Evolutionary conservation across 2,888 invertebrate genomes (phyloP).

Genomic region (Macrosiphum euphorbiae): DNA sequence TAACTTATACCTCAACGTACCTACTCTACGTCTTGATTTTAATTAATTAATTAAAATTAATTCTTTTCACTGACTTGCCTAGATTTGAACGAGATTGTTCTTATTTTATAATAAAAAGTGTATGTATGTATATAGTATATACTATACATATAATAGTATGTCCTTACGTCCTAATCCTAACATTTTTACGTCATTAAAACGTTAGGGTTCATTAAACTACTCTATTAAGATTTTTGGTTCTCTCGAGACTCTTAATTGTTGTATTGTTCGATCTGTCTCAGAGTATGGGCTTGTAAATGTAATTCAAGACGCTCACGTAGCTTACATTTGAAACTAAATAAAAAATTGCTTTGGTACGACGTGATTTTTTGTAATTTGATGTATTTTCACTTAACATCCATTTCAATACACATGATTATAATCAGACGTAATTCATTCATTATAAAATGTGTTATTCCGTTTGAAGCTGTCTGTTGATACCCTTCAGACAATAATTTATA

Average conservation of each 20-base stretch:
- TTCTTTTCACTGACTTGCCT: not conserved
- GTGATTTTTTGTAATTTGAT: not conserved
- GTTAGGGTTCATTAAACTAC: not conserved
- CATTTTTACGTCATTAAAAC: not conserved
- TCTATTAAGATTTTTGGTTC: not conserved
- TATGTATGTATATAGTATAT: not conserved
- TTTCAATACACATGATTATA: not conserved
- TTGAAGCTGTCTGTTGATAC: not conserved
- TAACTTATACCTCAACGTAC: too few species aligned
- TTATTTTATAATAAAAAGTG: not conserved
- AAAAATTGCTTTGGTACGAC: not conserved
- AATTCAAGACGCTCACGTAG: not conserved
- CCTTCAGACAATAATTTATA: not conserved
- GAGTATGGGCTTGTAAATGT: not conserved
- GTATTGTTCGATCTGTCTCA: not conserved
- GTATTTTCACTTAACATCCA: not conserved
- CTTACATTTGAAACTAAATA: not conserved
- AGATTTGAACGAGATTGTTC: not conserved
- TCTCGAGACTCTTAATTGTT: not conserved
- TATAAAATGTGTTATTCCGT: not conserved
- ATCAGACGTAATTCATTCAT: not conserved
- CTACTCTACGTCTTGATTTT: too few species aligned
- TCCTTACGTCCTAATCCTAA: not conserved
- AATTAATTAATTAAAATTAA: too few species aligned
- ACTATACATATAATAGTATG: too few species aligned